Conservation (phyloP, 2,888 invertebrate genomes). For the Chesias legatella region DNA sequence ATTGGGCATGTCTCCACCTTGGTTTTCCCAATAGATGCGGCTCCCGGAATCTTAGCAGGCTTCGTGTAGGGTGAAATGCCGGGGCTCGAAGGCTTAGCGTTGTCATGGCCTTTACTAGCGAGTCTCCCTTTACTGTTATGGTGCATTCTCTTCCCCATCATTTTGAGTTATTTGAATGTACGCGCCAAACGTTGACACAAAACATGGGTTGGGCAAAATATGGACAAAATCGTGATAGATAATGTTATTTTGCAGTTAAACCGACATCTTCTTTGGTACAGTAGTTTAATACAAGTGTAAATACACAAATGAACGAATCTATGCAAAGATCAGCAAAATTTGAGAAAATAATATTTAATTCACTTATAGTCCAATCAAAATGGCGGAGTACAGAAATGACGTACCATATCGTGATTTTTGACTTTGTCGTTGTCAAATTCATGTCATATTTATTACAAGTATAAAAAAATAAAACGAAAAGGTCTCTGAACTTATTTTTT, state of each 20-base stretch:
- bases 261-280: not conserved
- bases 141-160: constrained; percentile 77
- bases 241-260: not conserved
- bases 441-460: no score
- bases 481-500: no score
- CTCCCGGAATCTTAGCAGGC: constrained; percentile 67
- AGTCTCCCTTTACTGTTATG: constrained; percentile 74
- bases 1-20: constrained; percentile 73
- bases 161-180: constrained; percentile 54
- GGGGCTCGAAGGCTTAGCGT: constrained; percentile 73
- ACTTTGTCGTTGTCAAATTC: no score
- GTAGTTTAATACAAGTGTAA: no score
- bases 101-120: constrained; percentile 74
- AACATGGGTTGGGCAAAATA: constrained; percentile 15
- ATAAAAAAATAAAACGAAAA: no score
- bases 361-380: constrained; percentile 33
- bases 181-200: constrained; percentile 55
- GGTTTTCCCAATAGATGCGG: constrained; percentile 64
- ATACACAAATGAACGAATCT: no score
- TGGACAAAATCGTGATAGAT: not conserved
- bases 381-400: constrained; percentile 32
- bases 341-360: no score
- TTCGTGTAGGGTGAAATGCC: constrained; percentile 72
- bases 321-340: no score
- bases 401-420: no score